Evolutionary conservation across 2,113 vertebrate species (phyloP), one percentile per base, ranked within the genome.

Genomic region (Argyrosomus japonicus): DNA sequence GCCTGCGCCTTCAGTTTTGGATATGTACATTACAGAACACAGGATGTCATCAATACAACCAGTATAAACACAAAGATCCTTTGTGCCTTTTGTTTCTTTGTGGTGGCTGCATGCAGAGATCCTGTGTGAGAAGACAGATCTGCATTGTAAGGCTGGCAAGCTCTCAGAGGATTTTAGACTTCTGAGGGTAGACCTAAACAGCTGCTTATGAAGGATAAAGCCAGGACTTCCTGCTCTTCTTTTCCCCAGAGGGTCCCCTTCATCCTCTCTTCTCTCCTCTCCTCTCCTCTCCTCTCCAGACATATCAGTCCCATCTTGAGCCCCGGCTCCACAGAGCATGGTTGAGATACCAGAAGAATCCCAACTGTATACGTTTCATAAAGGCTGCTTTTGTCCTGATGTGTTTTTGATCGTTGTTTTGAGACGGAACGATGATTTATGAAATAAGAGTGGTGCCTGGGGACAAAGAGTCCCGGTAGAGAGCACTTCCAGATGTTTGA

Each of bases 401-500:
- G 83, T 56, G 56, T 85, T 87, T 91, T 89, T 90, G 82, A 93
- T 90, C 10, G 21, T 64, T 85, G 80, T 91, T 89, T 85, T 90
- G 88, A 87, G 88, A 92, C 51, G 17, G 63, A 85, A 84, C 53
- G 61, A 83, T 81, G 75, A 88, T 89, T 93, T 93, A 92, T 93
- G 84, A 90, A 93, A 93, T 67, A 67, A 89, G 82, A 88, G 72
- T 29, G 67, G 75, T 73, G 75, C 84, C 80, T 56, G 68, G 63
- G 87, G 83, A 87, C 68, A 32, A 32, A 68, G 67, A 54, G 48
- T 86, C 77, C 74, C 29, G 25, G 62, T 68, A 83, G 25, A 91
- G 84, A 94, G 81, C 64, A 70, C 60, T 94, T 92, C 91, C 94
- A 94, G 93, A 95, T 95, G 92, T 94, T 91, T 93, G 87, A 93